Evolutionary conservation across 2,113 vertebrate genomes (phyloP), one percentile per base, ranked within the genome.

Genomic region (Lathamus discolor): DNA sequence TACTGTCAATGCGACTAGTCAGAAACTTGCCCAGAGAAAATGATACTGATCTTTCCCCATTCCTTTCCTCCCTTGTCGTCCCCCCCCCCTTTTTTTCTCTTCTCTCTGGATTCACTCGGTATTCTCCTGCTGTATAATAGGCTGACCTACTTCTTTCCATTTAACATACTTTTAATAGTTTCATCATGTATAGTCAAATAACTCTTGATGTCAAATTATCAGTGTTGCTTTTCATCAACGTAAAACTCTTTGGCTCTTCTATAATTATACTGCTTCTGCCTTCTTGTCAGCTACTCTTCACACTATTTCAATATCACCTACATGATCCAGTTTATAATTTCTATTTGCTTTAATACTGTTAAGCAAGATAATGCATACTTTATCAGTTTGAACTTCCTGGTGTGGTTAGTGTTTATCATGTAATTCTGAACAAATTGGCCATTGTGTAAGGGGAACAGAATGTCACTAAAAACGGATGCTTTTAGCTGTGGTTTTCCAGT

Each of bases 141-240:
- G 10, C 8, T 88, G 74, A 79, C 73, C 84, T 92, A 77, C 7
- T 86, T 85, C 43, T 66, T 81, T 70, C 24, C 49, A 35, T 75
- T 96, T 84, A 89, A 94, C 54, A 68, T 25, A 41, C 37, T 69
- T 74, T 24, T 90, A 78, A 90, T 92, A 76, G n/a, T 78, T 94
- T 92, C 70, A 88, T 70, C 28, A 83, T 55, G 20, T 35, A 31
- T 19, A 75, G 76, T 83, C 81, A 93, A 86, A 77, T 86, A 93
- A 73, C 61, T 91, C 25, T 75, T 84, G 15, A 84, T 46, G 39
- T 78, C 35, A 78, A 75, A 35, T n/a, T 59, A 69, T 76, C 22
- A 76, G 52, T 33, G 27, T 49, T 83, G 62, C 46, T 93, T 88
- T 95, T 93, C 62, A 89, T 69, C 63, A 92, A 68, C 4, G 31